These are phyloP conservation scores for Melikaiella ostensackeni DNA, from an alignment of 2,888 invertebrate species.

Conservation along the genomic window DNA sequence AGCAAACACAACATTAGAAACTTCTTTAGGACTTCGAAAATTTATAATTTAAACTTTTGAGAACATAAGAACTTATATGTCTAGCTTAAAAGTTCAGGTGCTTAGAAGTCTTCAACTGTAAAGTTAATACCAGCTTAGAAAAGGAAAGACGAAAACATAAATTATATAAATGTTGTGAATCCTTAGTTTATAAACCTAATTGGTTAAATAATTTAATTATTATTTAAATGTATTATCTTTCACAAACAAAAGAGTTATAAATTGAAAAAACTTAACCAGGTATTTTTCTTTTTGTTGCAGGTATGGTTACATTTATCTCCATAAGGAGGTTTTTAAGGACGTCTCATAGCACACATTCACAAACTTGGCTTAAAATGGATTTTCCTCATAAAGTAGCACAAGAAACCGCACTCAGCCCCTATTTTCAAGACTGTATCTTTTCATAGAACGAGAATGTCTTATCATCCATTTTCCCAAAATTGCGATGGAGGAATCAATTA, in stretches of 20 bases:
- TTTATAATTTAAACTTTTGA: neutral
- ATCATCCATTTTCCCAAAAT: neutral
- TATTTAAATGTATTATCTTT: neutral
- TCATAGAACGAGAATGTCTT: neutral
- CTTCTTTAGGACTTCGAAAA: neutral
- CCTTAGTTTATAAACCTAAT: neutral
- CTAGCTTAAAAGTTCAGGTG: neutral
- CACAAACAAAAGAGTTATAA: neutral
- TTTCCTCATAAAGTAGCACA: neutral
- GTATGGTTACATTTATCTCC: constrained; percentile 14
- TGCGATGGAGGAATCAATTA: neutral
- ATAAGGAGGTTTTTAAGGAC: neutral
- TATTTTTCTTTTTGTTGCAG: constrained; percentile 15
- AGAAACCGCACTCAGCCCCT: constrained; percentile 19
- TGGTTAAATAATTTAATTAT: no score
- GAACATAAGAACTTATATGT: neutral
- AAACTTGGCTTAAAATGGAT: constrained; percentile 15
- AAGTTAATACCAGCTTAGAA: neutral
- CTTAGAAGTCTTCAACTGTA: neutral
- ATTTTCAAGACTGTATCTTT: neutral
- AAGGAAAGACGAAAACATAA: no score
- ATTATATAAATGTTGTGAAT: neutral
- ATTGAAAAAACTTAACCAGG: neutral
- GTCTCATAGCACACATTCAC: neutral
- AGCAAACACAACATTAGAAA: neutral